Base-by-base conservation (phyloP, 2,888 invertebrate genomes). In the Clostera curtula region DNA sequence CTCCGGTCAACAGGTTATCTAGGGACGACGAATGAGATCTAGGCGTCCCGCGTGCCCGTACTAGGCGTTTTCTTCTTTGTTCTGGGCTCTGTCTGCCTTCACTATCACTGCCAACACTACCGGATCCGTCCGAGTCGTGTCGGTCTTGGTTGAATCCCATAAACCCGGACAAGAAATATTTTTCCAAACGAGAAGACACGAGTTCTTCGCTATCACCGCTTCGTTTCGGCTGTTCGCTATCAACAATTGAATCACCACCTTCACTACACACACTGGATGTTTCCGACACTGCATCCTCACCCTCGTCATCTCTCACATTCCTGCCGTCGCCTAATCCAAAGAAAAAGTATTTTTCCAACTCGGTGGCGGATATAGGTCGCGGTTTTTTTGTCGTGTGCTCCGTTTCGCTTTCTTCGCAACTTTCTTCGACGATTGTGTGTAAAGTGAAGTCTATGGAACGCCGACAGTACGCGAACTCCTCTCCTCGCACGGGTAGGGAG, bases 401-500 rank as follows among this genome's bases (percentile, higher is more conserved):
- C 36, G 91, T 88, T 71, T 94, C 94, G 69, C 95, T 95, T 71
- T 96, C 96, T 77, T 96, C 96, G 68, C 96, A 96, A 55, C 95
- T 95, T 74, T 96, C 96, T 77, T 96, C 96, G 13, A 95, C 91
- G 47, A 96, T 96, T 1, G 96, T 96, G 61, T 96, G 96, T 39
- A 96, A 79, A 1, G 95, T 95, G 63, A 95, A 95, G 73, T 96
- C 95, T 55, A 95, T 90, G 30, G 92, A 88, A 27, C 93, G 88
- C 11, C 93, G 86, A 60, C 93, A 92, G 61, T 93, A 95, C 3
- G 93, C 85, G 21, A 93, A 85, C 39, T 94, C 94, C 36, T 93
- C 93, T 53, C 95, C 93, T 3, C 93, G 87, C 51, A 93, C 90
- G 7, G 88, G 87, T 34, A 89, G 86, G 6, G 86, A 82, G 18